Percentiles rank a stretch among this genome's conserved stretches.
These are phyloP conservation scores for Pelecanus crispus DNA, from an alignment of 2,113 vertebrate species.

Conservation along the genomic window DNA sequence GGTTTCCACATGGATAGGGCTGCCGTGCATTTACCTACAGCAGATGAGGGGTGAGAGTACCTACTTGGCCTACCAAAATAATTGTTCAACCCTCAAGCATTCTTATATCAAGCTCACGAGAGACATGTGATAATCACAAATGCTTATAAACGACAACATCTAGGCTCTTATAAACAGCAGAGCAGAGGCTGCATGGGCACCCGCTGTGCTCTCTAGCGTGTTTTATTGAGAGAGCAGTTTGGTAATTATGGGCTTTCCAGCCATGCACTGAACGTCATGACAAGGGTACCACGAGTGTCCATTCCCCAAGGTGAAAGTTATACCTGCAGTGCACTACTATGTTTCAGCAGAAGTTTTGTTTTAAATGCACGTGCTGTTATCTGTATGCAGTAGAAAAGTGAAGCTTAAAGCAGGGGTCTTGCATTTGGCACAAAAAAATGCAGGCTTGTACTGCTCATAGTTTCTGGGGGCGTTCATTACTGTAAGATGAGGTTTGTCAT, in stretches of 20 bases:
- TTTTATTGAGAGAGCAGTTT: neutral
- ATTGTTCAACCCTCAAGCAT: neutral
- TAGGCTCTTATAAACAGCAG: neutral
- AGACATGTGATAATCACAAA: neutral
- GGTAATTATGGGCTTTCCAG: neutral
- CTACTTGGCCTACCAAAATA: neutral
- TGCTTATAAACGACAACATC: neutral
- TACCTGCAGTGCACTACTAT: neutral
- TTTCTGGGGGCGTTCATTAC: neutral
- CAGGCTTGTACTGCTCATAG: neutral
- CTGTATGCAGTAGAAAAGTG: neutral
- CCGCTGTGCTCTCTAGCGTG: rapidly evolving
- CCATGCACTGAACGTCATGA: no score
- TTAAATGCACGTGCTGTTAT: neutral
- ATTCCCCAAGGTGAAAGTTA: neutral
- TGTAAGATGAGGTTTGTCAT: neutral
- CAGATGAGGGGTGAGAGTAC: neutral
- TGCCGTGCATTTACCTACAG: neutral
- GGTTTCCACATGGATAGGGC: neutral
- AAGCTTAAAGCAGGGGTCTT: neutral
- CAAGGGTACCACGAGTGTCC: neutral
- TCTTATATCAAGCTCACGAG: neutral
- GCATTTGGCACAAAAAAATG: neutral
- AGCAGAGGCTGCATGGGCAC: neutral
- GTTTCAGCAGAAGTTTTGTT: neutral